These are phyloP conservation scores for Eretmocerus hayati DNA, from an alignment of 2,888 invertebrate species.

Conservation along the genomic window DNA sequence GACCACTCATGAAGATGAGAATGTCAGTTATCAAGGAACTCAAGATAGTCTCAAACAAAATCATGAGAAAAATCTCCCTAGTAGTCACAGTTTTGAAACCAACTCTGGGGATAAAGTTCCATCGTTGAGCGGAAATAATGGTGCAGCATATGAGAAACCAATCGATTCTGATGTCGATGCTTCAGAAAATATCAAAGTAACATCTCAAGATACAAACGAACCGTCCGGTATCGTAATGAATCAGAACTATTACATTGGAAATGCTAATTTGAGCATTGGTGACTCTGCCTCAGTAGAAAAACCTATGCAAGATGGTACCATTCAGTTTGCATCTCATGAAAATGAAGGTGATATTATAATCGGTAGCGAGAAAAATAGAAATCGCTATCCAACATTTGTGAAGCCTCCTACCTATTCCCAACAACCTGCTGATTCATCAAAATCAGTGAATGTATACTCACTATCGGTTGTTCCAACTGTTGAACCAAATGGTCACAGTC, in stretches of 20 bases:
- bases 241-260: neutral
- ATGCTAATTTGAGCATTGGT: neutral
- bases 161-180: conserved; percentile 30
- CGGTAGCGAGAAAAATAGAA: conserved; percentile 19
- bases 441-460: conserved; percentile 35
- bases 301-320: neutral
- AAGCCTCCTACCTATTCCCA: conserved; percentile 4
- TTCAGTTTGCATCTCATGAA: conserved; percentile 14
- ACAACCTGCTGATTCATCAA: conserved; percentile 13
- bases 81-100: too few species aligned
- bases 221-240: neutral
- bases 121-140: neutral
- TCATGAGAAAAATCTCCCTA: neutral
- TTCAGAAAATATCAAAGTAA: conserved; percentile 30
- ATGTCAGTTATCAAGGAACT: conserved; percentile 4
- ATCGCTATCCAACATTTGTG: conserved; percentile 11
- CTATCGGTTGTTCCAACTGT: conserved; percentile 31
- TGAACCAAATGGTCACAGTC: conserved; percentile 31
- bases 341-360: conserved; percentile 23
- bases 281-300: neutral
- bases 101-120: conserved; percentile 7
- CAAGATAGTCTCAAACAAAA: too few species aligned
- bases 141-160: conserved; percentile 5
- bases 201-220: conserved; percentile 8
- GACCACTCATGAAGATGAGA: too few species aligned